Conservation (phyloP, 2,888 invertebrate species). For the Leucophenga maculata region DNA sequence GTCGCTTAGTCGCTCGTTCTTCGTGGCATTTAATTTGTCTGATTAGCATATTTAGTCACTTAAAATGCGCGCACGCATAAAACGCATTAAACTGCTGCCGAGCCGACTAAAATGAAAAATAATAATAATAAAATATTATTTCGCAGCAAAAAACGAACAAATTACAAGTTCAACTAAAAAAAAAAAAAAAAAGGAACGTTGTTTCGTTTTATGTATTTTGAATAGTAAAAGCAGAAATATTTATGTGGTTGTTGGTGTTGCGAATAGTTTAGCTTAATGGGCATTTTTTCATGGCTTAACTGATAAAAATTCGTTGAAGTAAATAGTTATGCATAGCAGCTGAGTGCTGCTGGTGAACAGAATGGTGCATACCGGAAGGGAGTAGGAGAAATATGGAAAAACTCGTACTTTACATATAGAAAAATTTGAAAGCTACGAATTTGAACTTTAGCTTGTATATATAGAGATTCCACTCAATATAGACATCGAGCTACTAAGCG, state of each 20-base stretch:
- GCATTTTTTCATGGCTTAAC: slow-evolving; percentile 3
- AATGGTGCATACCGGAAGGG: too few relatives aligned
- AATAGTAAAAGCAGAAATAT: neutral
- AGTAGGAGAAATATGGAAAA: too few relatives aligned
- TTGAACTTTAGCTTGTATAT: too few relatives aligned
- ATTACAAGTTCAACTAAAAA: slow-evolving; percentile 8
- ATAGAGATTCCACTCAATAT: too few relatives aligned
- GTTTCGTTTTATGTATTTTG: neutral
- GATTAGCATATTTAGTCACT: slow-evolving; percentile 54
- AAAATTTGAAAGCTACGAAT: too few relatives aligned
- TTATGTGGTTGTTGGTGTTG: slow-evolving; percentile 8
- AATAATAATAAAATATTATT: neutral
- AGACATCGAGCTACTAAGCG: too few relatives aligned
- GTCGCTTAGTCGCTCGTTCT: neutral
- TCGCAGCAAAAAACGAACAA: slow-evolving; percentile 8
- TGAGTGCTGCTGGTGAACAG: too few relatives aligned
- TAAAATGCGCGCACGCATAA: slow-evolving; percentile 63
- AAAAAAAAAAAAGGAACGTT: too few relatives aligned
- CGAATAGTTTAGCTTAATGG: slow-evolving; percentile 20
- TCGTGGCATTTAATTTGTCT: slow-evolving; percentile 28
- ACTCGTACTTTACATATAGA: too few relatives aligned
- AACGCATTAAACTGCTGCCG: slow-evolving; percentile 57
- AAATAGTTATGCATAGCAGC: neutral
- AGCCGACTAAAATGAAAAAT: neutral
- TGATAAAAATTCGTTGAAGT: neutral